Conservation (phyloP, 2,113 vertebrate genomes). For the Chamaea fasciata region DNA sequence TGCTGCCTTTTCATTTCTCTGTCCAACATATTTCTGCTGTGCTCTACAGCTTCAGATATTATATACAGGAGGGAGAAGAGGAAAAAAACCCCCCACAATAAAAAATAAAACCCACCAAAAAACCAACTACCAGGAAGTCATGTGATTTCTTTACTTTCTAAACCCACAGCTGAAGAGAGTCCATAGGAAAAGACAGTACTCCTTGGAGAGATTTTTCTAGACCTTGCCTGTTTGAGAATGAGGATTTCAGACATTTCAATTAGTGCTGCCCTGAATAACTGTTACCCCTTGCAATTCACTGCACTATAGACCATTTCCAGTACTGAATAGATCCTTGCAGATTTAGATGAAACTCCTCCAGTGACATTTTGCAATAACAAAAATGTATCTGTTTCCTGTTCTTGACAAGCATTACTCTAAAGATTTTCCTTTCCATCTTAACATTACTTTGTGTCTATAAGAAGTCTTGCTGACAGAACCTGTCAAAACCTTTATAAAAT, state of each 20-base stretch:
- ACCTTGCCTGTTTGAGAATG: neutral
- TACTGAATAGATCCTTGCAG: neutral
- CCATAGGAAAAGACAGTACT: neutral
- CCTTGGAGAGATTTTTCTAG: neutral
- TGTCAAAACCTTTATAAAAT: constrained; percentile 37
- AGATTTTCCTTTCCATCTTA: neutral
- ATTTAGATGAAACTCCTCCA: neutral
- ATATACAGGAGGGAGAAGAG: neutral
- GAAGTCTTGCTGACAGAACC: constrained; percentile 9
- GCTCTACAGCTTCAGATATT: neutral
- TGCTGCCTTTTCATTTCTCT: neutral
- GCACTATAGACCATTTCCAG: neutral
- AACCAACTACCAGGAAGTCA: neutral
- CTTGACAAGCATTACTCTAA: neutral
- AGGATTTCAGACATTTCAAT: neutral
- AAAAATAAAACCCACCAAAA: neutral
- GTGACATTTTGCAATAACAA: neutral
- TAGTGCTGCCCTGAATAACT: neutral
- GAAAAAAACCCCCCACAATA: neutral
- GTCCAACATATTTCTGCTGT: neutral
- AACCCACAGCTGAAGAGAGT: neutral
- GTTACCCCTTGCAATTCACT: neutral
- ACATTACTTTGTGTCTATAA: neutral
- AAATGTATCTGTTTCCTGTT: neutral
- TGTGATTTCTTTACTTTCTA: neutral